Evolutionary conservation across 1,140 invertebrate genomes (phyloP).

Genomic region (Papilio helenus): DNA sequence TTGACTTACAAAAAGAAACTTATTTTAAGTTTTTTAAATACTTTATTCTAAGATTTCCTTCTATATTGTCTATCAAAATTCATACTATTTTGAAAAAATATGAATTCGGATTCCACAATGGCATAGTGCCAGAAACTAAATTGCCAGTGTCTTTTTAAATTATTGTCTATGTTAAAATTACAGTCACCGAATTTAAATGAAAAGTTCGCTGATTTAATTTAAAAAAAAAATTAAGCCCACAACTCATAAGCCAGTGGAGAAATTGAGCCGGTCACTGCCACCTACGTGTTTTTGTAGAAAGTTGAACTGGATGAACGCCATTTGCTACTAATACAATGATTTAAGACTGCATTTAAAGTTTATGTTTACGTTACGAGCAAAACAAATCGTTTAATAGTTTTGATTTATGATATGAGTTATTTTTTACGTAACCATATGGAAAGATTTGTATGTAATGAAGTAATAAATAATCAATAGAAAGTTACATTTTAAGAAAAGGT

Average conservation of each 20-base stretch:
- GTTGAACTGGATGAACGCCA: conserved; percentile 74
- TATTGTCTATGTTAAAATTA: background rate
- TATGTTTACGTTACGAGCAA: conserved; percentile 32
- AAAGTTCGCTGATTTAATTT: background rate
- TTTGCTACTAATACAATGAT: conserved; percentile 68
- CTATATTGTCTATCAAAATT: background rate
- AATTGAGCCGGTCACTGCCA: conserved; percentile 54
- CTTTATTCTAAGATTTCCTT: background rate
- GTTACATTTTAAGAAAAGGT: background rate
- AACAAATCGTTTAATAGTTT: background rate
- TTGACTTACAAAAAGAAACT: too few species aligned
- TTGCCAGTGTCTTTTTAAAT: background rate
- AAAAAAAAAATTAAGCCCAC: conserved; percentile 30
- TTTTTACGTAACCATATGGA: background rate
- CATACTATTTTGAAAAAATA: background rate
- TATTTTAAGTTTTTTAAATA: too few species aligned
- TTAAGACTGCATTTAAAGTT: conserved; percentile 58
- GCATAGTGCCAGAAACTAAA: background rate
- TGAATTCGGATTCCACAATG: background rate
- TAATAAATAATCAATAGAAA: background rate
- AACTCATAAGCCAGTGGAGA: conserved; percentile 43
- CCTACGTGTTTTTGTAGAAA: conserved; percentile 72
- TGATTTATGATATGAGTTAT: background rate
- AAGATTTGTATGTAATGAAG: background rate
- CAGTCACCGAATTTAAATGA: background rate